Conservation (phyloP, 2,888 invertebrate genomes). For the Acleris cristana region DNA sequence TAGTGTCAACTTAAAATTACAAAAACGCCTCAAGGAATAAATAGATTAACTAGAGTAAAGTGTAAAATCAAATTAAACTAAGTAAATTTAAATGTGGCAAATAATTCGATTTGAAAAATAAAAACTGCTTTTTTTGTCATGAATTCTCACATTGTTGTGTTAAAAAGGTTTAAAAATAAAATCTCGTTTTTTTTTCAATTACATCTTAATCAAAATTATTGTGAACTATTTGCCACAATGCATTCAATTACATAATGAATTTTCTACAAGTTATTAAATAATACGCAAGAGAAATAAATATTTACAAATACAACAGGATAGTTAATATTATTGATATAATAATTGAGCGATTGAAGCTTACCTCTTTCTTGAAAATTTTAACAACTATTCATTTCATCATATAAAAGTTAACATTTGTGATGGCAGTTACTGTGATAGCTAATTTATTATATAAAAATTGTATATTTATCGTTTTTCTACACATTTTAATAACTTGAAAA, state of each 20-base stretch:
- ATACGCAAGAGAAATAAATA: too few species aligned
- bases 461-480: too few species aligned
- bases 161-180: too few species aligned
- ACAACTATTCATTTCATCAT: not conserved
- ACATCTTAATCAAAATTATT: too few species aligned
- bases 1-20: constrained; percentile 40
- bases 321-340: constrained; percentile 20
- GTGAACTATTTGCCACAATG: too few species aligned
- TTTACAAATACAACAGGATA: too few species aligned
- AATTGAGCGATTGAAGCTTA: too few species aligned
- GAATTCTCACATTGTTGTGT: not conserved
- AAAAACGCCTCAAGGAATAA: constrained; percentile 21
- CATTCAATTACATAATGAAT: too few species aligned
- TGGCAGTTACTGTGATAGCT: not conserved
- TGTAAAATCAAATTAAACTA: not conserved
- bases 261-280: too few species aligned
- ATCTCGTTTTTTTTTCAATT: too few species aligned
- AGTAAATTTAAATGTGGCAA: not conserved
- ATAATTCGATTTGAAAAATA: not conserved
- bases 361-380: too few species aligned
- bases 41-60: constrained; percentile 34
- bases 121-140: not conserved
- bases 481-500: too few species aligned
- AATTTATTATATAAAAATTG: not conserved
- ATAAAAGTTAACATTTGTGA: constrained; percentile 2